Evolutionary conservation across 2,888 invertebrate genomes (phyloP), one percentile per base, ranked within the genome.

Genomic region (Trachelus tabidus): DNA sequence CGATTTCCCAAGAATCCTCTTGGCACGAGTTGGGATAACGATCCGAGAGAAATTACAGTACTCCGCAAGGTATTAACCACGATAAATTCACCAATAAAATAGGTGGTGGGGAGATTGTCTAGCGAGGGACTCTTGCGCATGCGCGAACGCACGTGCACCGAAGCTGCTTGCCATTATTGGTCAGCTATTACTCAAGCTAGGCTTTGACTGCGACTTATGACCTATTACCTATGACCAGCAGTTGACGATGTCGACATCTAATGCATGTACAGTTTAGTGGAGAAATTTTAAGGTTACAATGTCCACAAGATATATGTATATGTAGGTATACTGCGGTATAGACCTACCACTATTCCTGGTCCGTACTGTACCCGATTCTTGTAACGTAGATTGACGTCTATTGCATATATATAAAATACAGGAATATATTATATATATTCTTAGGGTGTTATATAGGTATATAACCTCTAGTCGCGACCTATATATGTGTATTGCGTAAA

Each of bases 201-300:
- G 56, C 56, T 56, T 56, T 56, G 56, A 40, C 23, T 56, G 23
- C 56, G 77, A 78, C 80, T 80, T 76, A 76, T 80, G 75, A 78
- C 78, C 78, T 78, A 78, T 76, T 80, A 71, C 40, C 75, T 76
- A 35, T 37, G 23, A 9, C 9, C 56, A 56, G 2, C 56, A 23
- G 1, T 23, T 56, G 23, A 56, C 56, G 40, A 56, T 56, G 23
- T 23, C 23, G 3, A 56, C 56, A 1, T 56, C 23, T 37, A 15
- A 56, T 23, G 56, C 56, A 56, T 23, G 23, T 56, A 56, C 2
- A 56, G 9, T 15, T 15, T 40, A 40, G 40, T 40, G 23, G 6
- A 23, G 9, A 40, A 23, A 40, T 40, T 40, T 4, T 40, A 23
- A 23, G 40, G 23, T 56, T 56, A 56, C 23, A 40, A 15, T 15